These are phyloP conservation scores for Synergus laeviventris DNA, from an alignment of 2,888 invertebrate species.

Conservation along the genomic window DNA sequence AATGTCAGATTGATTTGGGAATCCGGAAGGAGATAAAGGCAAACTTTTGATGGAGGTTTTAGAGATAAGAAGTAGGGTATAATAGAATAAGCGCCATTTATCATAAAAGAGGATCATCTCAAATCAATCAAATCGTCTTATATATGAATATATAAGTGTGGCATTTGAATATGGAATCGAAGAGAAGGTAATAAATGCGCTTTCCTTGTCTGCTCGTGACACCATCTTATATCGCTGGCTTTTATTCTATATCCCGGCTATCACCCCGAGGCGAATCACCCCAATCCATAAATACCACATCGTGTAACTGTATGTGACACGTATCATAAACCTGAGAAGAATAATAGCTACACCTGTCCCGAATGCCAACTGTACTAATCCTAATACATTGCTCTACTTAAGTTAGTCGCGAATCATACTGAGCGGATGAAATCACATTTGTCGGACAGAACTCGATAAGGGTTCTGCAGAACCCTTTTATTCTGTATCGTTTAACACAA, in stretches of 20 bases:
- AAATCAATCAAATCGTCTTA: neutral
- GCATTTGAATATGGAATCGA: neutral
- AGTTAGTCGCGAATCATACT: neutral
- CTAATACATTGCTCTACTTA: slow-evolving; percentile 31
- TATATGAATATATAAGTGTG: too few relatives aligned
- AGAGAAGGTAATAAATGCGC: neutral
- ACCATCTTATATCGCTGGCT: neutral
- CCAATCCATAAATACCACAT: slow-evolving; percentile 32
- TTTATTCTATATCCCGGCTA: neutral
- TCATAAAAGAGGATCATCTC: neutral
- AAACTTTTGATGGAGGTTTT: too few relatives aligned
- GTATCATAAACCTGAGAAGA: slow-evolving; percentile 21
- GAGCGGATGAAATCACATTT: slow-evolving; percentile 1
- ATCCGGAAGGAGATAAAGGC: too few relatives aligned
- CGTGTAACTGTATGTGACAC: slow-evolving; percentile 32
- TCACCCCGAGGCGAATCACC: neutral
- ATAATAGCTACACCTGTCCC: slow-evolving; percentile 31
- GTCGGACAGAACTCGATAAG: slow-evolving; percentile 7
- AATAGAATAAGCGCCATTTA: too few relatives aligned
- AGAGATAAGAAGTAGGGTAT: too few relatives aligned
- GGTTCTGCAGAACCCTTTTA: neutral
- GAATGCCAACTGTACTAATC: slow-evolving; percentile 17
- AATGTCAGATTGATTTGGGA: too few relatives aligned
- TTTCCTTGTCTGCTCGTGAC: neutral
- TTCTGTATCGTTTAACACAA: neutral